Evolutionary conservation across 2,113 vertebrate species (phyloP).

Genomic region (Siniperca chuatsi): DNA sequence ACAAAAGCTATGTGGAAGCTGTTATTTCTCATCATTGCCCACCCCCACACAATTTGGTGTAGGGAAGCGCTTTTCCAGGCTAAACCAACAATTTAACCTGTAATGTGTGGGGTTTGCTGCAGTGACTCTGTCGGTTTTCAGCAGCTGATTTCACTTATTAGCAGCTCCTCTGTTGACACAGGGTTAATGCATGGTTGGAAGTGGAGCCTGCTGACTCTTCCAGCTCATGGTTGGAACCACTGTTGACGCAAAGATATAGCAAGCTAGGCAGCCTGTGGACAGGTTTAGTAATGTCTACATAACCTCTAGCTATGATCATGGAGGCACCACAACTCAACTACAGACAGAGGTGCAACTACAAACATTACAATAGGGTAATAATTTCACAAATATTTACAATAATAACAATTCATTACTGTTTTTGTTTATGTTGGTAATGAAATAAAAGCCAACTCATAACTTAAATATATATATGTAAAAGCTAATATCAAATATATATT

Average conservation of each 20-base stretch:
- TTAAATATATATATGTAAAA: background rate
- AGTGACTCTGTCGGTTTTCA: background rate
- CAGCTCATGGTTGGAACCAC: background rate
- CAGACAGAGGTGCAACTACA: background rate
- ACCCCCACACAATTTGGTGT: conserved; percentile 2
- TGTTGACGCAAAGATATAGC: background rate
- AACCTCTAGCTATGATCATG: background rate
- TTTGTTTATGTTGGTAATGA: background rate
- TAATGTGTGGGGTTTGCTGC: background rate
- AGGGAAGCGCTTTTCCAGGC: background rate
- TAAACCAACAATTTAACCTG: background rate
- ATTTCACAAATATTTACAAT: conserved; percentile 16
- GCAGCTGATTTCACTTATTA: background rate
- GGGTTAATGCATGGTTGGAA: background rate
- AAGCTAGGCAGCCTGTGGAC: background rate
- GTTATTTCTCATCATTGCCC: background rate
- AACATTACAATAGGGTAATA: background rate
- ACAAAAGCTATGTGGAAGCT: background rate
- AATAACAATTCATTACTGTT: background rate
- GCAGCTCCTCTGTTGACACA: background rate
- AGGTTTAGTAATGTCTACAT: conserved; percentile 26
- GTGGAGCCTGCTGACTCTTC: background rate
- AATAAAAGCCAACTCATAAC: background rate
- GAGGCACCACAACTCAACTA: conserved; percentile 29
- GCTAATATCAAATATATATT: too few species aligned